phyloP scores from a whole-genome alignment of 2,888 invertebrate species.

The Lycocerus yunnanus region DNA sequence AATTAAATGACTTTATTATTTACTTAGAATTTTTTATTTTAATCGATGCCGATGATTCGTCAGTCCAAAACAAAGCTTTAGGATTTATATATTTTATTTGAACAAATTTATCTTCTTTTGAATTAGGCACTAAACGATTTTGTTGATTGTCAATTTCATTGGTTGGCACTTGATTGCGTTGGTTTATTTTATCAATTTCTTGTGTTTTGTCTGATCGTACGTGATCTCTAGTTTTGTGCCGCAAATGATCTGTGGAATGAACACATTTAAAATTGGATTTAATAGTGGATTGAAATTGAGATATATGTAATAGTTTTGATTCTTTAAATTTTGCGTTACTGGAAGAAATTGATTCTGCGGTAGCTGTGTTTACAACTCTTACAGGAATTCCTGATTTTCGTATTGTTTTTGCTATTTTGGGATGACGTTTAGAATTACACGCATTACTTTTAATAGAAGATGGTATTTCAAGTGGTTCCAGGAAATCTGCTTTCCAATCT shows the following conservation, averaged over 20 bases:
- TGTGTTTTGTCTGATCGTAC: neutral
- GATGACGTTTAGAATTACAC: neutral
- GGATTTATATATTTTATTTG: neutral
- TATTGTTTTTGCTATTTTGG: neutral
- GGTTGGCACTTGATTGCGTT: constrained; percentile 9
- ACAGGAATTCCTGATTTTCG: constrained; percentile 11
- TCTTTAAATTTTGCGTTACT: neutral
- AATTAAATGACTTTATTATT: neutral
- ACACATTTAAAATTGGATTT: neutral
- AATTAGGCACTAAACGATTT: neutral
- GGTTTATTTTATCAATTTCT: neutral
- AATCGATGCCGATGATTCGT: neutral
- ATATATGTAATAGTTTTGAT: neutral
- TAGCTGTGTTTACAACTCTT: neutral
- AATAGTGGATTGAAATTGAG: neutral
- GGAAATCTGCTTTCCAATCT: neutral
- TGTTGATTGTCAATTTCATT: neutral
- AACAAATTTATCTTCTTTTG: neutral
- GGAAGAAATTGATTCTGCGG: neutral
- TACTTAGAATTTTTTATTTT: neutral
- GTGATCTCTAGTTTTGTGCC: neutral
- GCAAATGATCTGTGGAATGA: neutral
- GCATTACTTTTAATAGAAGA: neutral
- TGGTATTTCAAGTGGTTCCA: constrained; percentile 7
- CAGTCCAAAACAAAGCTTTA: neutral